Percentiles rank a stretch among this genome's conserved stretches.
Evolutionary conservation across 2,888 invertebrate species (phyloP).

Genomic region (Ormia ochracea): DNA sequence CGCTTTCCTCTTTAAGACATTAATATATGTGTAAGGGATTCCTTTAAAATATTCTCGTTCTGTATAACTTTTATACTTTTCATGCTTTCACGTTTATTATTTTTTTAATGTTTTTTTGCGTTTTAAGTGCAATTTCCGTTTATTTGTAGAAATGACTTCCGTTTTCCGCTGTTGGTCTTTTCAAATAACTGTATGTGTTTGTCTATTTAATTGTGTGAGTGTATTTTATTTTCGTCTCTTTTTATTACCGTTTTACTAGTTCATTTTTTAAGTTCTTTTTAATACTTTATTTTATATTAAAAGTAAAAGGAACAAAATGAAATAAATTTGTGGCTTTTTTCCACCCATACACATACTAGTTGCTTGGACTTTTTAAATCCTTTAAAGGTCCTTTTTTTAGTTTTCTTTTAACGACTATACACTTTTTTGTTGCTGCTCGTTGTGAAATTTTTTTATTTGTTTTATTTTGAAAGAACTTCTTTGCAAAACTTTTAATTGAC

Average conservation of each 20-base stretch:
- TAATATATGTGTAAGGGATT: neutral
- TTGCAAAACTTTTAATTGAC: constrained; percentile 52
- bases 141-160: constrained; percentile 57
- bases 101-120: constrained; percentile 28
- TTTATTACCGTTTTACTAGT: constrained; percentile 9
- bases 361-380: constrained; percentile 8
- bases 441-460: neutral
- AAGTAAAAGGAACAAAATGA: neutral
- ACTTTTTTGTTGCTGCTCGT: neutral
- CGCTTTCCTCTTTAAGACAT: constrained; percentile 11
- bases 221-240: constrained; percentile 38
- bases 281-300: constrained; percentile 20
- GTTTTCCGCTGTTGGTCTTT: constrained; percentile 49
- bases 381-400: neutral
- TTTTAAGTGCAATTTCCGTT: constrained; percentile 61
- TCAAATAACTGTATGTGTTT: constrained; percentile 20
- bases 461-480: constrained; percentile 29
- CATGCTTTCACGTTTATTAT: neutral
- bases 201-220: constrained; percentile 30
- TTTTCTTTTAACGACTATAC: neutral
- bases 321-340: neutral
- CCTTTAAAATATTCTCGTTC: neutral
- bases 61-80: neutral
- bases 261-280: constrained; percentile 21
- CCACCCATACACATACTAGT: neutral